Conservation (phyloP, 2,113 vertebrate genomes). For the Ophiodon elongatus region DNA sequence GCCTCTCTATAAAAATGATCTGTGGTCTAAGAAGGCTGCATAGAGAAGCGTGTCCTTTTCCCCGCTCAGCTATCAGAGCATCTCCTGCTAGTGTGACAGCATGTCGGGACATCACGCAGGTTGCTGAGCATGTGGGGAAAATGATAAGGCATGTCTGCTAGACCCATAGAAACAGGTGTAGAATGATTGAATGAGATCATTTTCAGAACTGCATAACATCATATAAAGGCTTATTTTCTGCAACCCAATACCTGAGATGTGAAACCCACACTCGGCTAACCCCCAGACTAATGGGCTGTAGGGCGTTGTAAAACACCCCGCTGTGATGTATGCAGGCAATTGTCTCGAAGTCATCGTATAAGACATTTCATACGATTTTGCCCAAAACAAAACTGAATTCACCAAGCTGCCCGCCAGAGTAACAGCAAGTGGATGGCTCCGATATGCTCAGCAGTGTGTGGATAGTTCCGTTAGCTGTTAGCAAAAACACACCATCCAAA, state of each 20-base stretch:
- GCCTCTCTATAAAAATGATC: slow-evolving; percentile 16
- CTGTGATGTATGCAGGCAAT: background rate
- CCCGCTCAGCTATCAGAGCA: slow-evolving; percentile 4
- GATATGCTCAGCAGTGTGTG: too few species aligned
- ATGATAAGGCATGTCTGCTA: background rate
- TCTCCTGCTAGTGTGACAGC: background rate
- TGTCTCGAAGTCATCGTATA: background rate
- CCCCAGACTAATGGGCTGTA: background rate
- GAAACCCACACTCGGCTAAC: background rate
- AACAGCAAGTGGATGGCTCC: too few species aligned
- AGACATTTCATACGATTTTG: background rate
- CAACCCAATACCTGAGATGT: background rate
- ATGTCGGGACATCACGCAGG: background rate
- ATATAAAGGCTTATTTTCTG: background rate
- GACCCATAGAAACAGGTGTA: background rate
- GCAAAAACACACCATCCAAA: too few species aligned
- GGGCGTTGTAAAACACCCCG: background rate
- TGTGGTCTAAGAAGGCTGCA: slow-evolving; percentile 12
- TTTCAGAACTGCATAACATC: background rate
- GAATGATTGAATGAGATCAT: background rate
- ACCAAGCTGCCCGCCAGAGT: too few species aligned
- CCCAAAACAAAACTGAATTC: too few species aligned
- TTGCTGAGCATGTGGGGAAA: slow-evolving; percentile 15
- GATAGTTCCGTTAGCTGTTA: too few species aligned
- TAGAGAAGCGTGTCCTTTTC: slow-evolving; percentile 1